Conservation (phyloP, 2,113 vertebrate species). For the Nyctibius bracteatus region DNA sequence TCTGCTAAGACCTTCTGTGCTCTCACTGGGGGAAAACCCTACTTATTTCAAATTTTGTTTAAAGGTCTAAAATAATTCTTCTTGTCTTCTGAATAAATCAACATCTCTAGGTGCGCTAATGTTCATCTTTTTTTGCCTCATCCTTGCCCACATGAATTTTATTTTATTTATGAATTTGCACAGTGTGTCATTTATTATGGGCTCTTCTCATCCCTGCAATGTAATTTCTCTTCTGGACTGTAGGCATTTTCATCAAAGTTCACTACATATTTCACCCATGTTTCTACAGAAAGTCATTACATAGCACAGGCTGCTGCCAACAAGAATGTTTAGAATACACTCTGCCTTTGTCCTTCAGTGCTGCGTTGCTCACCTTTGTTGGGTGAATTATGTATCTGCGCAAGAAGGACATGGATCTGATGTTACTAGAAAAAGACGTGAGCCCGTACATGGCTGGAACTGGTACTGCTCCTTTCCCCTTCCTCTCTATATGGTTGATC, state of each 20-base stretch:
- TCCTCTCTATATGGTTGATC: neutral
- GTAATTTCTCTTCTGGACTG: conserved; percentile 30
- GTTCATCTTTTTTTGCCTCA: neutral
- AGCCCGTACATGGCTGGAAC: neutral
- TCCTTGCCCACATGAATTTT: neutral
- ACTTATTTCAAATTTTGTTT: neutral
- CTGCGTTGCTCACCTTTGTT: neutral
- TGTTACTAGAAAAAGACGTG: neutral
- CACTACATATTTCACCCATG: conserved; percentile 22
- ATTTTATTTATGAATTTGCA: conserved; percentile 29
- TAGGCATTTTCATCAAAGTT: neutral
- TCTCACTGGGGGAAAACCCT: neutral
- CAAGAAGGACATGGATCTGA: neutral
- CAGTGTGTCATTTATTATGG: neutral
- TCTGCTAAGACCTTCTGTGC: conserved; percentile 7
- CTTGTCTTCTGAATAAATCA: conserved; percentile 22
- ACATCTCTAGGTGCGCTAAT: neutral
- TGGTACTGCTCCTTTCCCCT: neutral
- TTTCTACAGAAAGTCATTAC: conserved; percentile 1
- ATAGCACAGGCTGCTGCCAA: neutral
- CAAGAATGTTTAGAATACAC: conserved; percentile 29
- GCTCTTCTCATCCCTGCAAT: neutral
- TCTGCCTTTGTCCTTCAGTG: neutral
- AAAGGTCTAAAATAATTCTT: neutral
- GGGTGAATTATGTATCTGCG: neutral